Evolutionary conservation across 1,140 invertebrate species (phyloP).

Genomic region (Idris sp.): DNA sequence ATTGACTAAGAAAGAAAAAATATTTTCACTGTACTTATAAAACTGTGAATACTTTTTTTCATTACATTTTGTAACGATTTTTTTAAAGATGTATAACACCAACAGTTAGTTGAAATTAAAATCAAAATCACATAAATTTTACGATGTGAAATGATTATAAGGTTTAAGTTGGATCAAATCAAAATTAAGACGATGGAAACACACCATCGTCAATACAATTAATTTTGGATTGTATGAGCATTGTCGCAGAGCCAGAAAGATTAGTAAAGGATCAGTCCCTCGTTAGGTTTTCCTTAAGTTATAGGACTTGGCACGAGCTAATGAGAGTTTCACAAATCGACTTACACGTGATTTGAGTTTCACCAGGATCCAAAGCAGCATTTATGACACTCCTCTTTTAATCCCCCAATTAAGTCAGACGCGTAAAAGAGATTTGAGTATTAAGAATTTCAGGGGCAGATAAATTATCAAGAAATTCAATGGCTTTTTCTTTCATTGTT

Average conservation of each 20-base stretch:
- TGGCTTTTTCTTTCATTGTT: no score
- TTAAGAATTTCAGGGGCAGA: no score
- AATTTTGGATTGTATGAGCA: constrained; percentile 19
- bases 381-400: constrained; percentile 35
- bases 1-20: no score
- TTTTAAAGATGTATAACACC: no score
- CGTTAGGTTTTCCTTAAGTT: constrained; percentile 48
- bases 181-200: background rate
- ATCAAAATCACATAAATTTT: no score
- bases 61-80: no score
- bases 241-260: constrained; percentile 23
- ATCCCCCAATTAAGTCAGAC: constrained; percentile 13
- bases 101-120: no score
- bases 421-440: background rate
- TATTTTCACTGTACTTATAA: no score
- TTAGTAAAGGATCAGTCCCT: constrained; percentile 37
- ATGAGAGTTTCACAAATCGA: constrained; percentile 45
- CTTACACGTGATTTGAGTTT: constrained; percentile 29
- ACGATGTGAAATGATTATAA: no score
- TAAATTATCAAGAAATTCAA: no score
- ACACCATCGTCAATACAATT: constrained; percentile 20
- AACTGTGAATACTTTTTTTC: no score
- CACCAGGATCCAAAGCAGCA: background rate
- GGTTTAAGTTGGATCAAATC: background rate
- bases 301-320: constrained; percentile 41